Evolutionary conservation across 2,888 invertebrate genomes (phyloP).

Genomic region (Polietes domitor): DNA sequence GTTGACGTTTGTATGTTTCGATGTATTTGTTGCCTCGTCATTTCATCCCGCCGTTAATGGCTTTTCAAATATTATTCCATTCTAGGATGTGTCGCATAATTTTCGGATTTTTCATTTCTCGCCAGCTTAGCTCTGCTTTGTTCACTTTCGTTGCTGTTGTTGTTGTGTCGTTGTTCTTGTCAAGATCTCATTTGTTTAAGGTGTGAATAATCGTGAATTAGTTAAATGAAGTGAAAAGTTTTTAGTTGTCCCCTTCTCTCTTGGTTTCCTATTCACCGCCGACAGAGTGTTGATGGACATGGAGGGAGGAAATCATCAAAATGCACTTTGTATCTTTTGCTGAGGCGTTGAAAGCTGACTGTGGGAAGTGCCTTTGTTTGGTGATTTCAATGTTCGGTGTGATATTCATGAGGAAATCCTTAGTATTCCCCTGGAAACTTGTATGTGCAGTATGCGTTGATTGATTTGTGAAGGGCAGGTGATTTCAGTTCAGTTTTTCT

Average conservation of each 20-base stretch:
- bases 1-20: conserved; percentile 45
- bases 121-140: conserved; percentile 44
- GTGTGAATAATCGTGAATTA: conserved; percentile 77
- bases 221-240: conserved; percentile 75
- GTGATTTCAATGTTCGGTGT: background rate
- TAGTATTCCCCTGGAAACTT: background rate
- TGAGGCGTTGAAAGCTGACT: conserved; percentile 55
- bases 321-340: conserved; percentile 19
- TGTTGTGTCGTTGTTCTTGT: conserved; percentile 11
- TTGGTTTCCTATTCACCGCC: conserved; percentile 37
- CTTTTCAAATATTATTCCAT: conserved; percentile 54
- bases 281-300: conserved; percentile 37
- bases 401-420: background rate
- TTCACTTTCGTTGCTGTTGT: conserved; percentile 49
- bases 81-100: conserved; percentile 50
- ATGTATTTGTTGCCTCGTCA: conserved; percentile 38
- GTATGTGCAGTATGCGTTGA: background rate
- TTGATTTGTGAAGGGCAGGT: background rate
- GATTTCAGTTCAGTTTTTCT: background rate
- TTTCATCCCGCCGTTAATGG: conserved; percentile 61
- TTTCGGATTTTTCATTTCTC: conserved; percentile 22
- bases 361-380: conserved; percentile 43
- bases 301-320: conserved; percentile 50
- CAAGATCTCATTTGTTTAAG: conserved; percentile 68
- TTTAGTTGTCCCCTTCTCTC: background rate